Conservation (phyloP, 2,888 invertebrate genomes). For the Xestia xanthographa region DNA sequence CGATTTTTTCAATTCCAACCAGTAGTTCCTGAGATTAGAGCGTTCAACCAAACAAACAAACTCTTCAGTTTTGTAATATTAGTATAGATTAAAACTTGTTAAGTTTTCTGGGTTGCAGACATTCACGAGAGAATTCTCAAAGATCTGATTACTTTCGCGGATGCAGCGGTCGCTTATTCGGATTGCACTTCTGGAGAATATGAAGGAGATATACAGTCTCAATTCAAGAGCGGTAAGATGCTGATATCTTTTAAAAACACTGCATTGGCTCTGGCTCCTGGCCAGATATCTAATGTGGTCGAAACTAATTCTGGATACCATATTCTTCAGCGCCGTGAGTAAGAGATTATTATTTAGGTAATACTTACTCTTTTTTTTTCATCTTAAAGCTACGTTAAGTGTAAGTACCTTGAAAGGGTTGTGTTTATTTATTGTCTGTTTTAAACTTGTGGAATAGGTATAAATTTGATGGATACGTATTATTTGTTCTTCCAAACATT, state of each 20-base stretch:
- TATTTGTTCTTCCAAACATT: background rate
- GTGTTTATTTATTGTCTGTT: background rate
- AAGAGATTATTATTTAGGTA: conserved; percentile 8
- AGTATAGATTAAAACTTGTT: background rate
- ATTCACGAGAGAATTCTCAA: background rate
- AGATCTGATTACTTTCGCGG: conserved; percentile 3
- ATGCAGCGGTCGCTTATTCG: conserved; percentile 10
- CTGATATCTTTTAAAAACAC: background rate
- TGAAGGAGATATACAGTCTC: background rate
- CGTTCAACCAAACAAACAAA: too few relatives aligned
- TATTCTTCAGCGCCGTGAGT: conserved; percentile 33
- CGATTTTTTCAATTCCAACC: too few relatives aligned
- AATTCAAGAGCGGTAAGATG: background rate
- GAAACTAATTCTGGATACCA: conserved; percentile 18
- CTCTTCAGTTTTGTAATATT: too few relatives aligned
- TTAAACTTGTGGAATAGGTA: background rate
- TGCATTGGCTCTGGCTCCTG: conserved; percentile 9
- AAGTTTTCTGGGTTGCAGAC: conserved; percentile 21
- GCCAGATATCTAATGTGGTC: conserved; percentile 9
- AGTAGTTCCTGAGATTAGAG: too few relatives aligned
- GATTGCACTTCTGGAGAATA: background rate
- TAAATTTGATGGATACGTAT: background rate
- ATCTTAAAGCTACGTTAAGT: background rate
- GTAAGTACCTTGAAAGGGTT: background rate
- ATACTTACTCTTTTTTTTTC: background rate